Evolutionary conservation across 1,140 invertebrate genomes (phyloP).

Genomic region (Drosophila orosa): DNA sequence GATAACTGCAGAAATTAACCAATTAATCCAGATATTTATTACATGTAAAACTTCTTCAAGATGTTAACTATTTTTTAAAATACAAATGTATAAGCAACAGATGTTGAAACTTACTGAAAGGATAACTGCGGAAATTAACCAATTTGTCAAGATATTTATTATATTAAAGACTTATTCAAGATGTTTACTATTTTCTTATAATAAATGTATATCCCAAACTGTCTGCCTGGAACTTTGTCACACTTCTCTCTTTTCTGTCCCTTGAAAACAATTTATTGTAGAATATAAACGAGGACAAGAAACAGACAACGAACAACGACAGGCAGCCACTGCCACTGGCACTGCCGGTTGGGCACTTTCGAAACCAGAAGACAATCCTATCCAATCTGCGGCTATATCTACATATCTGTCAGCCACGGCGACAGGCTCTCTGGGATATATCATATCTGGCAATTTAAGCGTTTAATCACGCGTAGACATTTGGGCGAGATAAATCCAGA

Average conservation of each 20-base stretch:
- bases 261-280: conserved; percentile 23
- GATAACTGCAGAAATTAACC: not conserved
- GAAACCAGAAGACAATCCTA: conserved; percentile 40
- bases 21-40: too few species aligned
- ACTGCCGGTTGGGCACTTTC: conserved; percentile 15
- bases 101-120: not conserved
- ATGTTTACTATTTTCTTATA: not conserved
- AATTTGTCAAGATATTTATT: not conserved
- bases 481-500: conserved; percentile 65
- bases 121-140: not conserved
- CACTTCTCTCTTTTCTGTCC: conserved; percentile 2
- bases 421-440: conserved; percentile 54
- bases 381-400: conserved; percentile 29
- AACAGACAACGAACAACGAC: conserved; percentile 45
- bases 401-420: conserved; percentile 33
- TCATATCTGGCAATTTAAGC: conserved; percentile 79
- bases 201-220: not conserved
- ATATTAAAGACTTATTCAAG: not conserved
- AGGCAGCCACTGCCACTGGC: conserved; percentile 21
- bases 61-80: not conserved
- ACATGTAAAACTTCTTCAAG: not conserved
- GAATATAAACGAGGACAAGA: conserved; percentile 33
- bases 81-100: not conserved
- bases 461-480: conserved; percentile 81
- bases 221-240: not conserved